phyloP scores from a whole-genome alignment of 2,888 invertebrate genomes.

The Brenthis ino region DNA sequence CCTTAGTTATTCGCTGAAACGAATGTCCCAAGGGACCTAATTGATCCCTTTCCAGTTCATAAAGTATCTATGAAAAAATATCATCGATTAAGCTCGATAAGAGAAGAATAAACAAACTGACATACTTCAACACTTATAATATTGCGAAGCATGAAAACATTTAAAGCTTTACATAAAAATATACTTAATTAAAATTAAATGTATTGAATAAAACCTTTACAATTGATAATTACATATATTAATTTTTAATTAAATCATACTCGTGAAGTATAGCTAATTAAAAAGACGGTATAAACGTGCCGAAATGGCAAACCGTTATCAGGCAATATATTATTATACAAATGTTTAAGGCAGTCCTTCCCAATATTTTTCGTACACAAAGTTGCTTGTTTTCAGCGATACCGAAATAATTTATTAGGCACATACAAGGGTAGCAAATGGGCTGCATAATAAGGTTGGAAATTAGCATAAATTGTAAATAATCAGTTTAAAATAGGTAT shows the following conservation, averaged over 20 bases:
- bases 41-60: too few species aligned
- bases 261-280: slow-evolving; percentile 1
- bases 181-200: too few species aligned
- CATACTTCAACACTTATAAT: too few species aligned
- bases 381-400: slow-evolving; percentile 12
- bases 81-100: too few species aligned
- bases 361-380: slow-evolving; percentile 17
- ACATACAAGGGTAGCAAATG: slow-evolving; percentile 17
- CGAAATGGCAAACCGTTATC: slow-evolving; percentile 25
- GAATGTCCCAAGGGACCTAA: too few species aligned
- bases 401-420: slow-evolving; percentile 16
- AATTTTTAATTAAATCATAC: neutral
- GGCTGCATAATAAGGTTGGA: slow-evolving; percentile 9
- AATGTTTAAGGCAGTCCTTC: slow-evolving; percentile 22
- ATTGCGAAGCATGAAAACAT: too few species aligned
- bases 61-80: too few species aligned
- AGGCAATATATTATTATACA: slow-evolving; percentile 27
- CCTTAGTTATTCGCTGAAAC: too few species aligned
- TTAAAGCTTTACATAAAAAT: too few species aligned
- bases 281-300: slow-evolving; percentile 21
- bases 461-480: slow-evolving; percentile 12
- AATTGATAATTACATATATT: neutral
- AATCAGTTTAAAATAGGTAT: slow-evolving; percentile 5
- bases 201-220: too few species aligned
- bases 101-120: too few species aligned